Evolutionary conservation across 2,113 vertebrate genomes (phyloP).

Genomic region (Oryzias celebensis): DNA sequence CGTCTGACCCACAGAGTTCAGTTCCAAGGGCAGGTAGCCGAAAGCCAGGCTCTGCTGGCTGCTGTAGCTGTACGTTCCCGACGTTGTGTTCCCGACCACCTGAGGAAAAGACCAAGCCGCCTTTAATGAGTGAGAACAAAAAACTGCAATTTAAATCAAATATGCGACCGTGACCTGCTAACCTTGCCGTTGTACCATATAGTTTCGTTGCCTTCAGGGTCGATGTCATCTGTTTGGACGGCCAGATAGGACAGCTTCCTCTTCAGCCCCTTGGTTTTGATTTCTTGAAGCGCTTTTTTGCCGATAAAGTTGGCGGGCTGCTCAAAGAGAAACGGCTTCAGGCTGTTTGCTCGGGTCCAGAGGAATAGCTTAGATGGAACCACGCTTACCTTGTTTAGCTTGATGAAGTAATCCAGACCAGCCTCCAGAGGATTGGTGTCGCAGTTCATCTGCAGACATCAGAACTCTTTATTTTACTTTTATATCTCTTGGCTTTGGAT

Average conservation of each 20-base stretch:
- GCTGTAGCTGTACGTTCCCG: constrained; percentile 91
- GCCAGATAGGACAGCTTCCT: constrained; percentile 88
- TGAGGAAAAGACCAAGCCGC: constrained; percentile 49
- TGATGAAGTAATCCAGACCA: constrained; percentile 92
- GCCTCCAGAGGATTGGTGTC: constrained; percentile 97
- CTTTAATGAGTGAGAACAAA: not conserved
- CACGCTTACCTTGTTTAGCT: constrained; percentile 88
- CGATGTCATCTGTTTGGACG: constrained; percentile 85
- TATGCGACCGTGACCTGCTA: constrained; percentile 17
- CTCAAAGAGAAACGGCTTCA: constrained; percentile 13
- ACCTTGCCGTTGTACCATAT: constrained; percentile 90
- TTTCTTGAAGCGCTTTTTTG: constrained; percentile 88
- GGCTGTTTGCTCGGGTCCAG: not conserved
- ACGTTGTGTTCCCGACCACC: constrained; percentile 97
- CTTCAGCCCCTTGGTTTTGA: constrained; percentile 87
- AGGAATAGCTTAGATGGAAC: not conserved
- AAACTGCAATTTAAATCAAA: not conserved
- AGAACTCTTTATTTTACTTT: not conserved
- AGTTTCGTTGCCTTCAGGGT: constrained; percentile 97
- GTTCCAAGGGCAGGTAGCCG: constrained; percentile 86
- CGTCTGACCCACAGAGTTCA: constrained; percentile 85
- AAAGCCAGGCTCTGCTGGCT: constrained; percentile 89
- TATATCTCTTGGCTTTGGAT: too few relatives aligned
- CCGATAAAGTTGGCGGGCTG: constrained; percentile 92
- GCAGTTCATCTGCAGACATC: constrained; percentile 90